Base-by-base conservation (phyloP, 30 jellyfish, hydroid and myxozoan species). In the Hydra vulgaris region DNA sequence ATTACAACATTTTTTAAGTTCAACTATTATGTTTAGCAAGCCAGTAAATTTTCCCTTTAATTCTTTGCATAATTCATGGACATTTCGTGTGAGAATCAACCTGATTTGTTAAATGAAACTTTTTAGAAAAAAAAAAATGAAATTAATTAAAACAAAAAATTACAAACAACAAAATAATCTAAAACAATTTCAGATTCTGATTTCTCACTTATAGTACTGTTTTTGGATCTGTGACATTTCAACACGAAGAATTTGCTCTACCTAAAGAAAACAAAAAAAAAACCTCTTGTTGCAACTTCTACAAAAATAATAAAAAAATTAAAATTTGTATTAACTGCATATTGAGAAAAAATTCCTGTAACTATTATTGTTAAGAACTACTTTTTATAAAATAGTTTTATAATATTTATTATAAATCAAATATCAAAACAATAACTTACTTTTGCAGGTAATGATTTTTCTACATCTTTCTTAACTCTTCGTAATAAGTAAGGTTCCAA, bases 201-300 rank as follows among this genome's bases (percentile, higher is more conserved):
- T 22, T 4, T 23, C 92, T 55, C 23, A 90, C 97, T 85, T 90
- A 90, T 93, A 93, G 53, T 86, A 87, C 70, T 93, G 95, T 76
- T 87, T 93, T 72, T 93, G 99, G 23, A 81, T 83, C 5, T 85
- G 88, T 7, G 99, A 86, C 99, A 93, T 93, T 84, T 93, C 99
- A 53, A 93, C 87, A 53, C 99, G 53, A 24, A 93, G 85, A 76
- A 93, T 93, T 79, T 93, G 99, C 27, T 93, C 99, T 18, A 93
- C 96, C 97, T 90, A 76, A 18, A 74, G 56, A 12, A 20, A 18
- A 26, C 23, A 17, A 12, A 19, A 54, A 79, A 79, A 8, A 55
- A 21, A 66, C 67, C 8, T 21, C 19, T 19, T 23, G 0, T n/a
- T 20, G 21, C 21, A 17, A 27, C 40, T 0, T 7, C 17, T 0